Percentiles rank a stretch among this genome's conserved stretches.
Conservation (phyloP, 2,113 vertebrate genomes). For the Ammodytes dubius region DNA sequence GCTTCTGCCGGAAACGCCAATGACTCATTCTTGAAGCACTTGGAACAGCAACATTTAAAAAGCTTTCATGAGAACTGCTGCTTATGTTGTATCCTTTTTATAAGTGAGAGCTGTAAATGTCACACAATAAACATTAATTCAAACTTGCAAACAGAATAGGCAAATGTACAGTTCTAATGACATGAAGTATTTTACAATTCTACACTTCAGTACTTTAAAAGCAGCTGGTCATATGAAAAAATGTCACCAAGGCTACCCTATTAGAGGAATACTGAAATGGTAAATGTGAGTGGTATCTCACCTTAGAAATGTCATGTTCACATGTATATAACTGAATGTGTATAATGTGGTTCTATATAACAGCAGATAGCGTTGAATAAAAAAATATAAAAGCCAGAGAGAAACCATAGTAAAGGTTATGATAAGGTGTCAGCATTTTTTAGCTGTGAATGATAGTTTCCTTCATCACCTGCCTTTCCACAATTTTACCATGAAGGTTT, state of each 20-base stretch:
- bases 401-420: background rate
- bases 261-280: constrained; percentile 20
- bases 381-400: background rate
- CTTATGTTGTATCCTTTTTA: background rate
- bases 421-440: background rate
- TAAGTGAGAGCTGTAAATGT: background rate
- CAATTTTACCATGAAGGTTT: background rate
- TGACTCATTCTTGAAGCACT: background rate
- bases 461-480: background rate
- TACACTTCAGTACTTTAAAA: background rate
- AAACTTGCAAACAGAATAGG: background rate
- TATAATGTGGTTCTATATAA: constrained; percentile 18
- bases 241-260: background rate
- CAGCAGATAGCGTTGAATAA: background rate
- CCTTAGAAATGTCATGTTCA: constrained; percentile 32
- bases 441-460: background rate
- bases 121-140: background rate
- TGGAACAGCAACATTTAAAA: background rate
- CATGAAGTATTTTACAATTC: background rate
- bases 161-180: constrained; percentile 6
- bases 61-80: background rate
- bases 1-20: background rate
- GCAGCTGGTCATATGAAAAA: background rate
- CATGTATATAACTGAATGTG: constrained; percentile 5
- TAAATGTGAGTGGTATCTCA: constrained; percentile 1